Conservation (phyloP, 1,140 invertebrate species). For the Formica exsecta region DNA sequence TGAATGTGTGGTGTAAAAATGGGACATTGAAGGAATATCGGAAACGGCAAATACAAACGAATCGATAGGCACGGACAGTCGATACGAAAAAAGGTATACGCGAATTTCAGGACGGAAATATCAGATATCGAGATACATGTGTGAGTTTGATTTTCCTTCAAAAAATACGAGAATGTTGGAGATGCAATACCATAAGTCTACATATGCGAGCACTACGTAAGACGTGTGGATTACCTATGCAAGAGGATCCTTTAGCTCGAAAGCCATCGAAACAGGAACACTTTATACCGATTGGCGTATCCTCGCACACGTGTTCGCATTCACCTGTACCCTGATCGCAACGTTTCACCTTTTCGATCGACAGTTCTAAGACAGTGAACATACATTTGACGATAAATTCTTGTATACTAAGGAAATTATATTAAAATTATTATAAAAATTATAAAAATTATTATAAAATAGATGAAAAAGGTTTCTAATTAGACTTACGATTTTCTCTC, state of each 20-base stretch:
- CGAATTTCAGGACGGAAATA: constrained; percentile 15
- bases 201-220: background rate
- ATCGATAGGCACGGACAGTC: constrained; percentile 12
- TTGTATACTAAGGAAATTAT: too few relatives aligned
- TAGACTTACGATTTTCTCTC: constrained; percentile 79
- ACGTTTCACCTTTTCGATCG: constrained; percentile 72
- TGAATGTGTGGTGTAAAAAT: constrained; percentile 9
- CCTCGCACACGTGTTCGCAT: constrained; percentile 86
- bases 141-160: constrained; percentile 24
- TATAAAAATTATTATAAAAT: too few relatives aligned
- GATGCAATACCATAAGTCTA: background rate
- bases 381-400: background rate
- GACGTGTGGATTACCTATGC: constrained; percentile 80
- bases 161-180: constrained; percentile 14
- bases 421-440: too few relatives aligned
- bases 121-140: background rate
- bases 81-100: constrained; percentile 14
- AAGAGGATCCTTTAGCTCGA: constrained; percentile 85
- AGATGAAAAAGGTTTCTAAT: background rate
- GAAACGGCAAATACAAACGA: constrained; percentile 6
- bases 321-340: constrained; percentile 82
- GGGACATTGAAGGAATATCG: constrained; percentile 16
- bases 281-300: constrained; percentile 80
- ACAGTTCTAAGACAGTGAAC: background rate
- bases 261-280: constrained; percentile 86